Percentiles rank a stretch among this genome's conserved stretches.
These are phyloP conservation scores for Prionace glauca DNA, from an alignment of 2,797 vertebrate species.

Conservation along the genomic window DNA sequence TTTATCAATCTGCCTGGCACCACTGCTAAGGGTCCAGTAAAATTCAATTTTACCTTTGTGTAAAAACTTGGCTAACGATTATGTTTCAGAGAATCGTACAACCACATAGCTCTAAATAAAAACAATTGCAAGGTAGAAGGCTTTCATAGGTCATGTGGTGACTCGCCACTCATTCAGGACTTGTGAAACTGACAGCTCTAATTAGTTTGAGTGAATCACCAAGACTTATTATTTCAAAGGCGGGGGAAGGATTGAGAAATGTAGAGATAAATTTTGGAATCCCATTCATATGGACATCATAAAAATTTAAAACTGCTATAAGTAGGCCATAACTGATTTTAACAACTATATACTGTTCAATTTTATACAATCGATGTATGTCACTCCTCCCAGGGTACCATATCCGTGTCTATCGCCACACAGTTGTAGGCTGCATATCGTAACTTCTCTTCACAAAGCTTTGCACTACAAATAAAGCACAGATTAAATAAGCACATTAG, in stretches of 20 bases:
- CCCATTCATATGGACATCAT: neutral
- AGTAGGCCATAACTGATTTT: neutral
- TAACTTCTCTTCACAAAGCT: constrained; percentile 91
- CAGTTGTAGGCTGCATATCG: constrained; percentile 97
- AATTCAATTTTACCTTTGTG: neutral
- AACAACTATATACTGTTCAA: neutral
- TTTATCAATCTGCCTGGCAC: too few relatives aligned
- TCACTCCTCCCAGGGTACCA: constrained; percentile 98
- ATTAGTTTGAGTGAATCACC: neutral
- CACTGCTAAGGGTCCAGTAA: neutral
- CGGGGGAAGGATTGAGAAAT: neutral
- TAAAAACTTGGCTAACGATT: neutral
- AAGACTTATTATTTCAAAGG: neutral
- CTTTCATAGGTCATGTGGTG: neutral
- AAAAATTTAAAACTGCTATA: neutral
- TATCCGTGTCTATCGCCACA: constrained; percentile 94
- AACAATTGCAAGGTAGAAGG: neutral
- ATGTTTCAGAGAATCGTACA: neutral
- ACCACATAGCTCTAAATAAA: neutral
- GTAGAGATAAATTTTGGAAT: neutral
- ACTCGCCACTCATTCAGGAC: neutral
- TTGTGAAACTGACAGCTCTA: neutral
- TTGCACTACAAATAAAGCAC: constrained; percentile 65
- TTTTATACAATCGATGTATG: constrained; percentile 22
- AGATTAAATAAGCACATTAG: neutral